Percentiles rank a stretch among this genome's conserved stretches.
Conservation (phyloP, 2,888 invertebrate genomes). For the Eulithis testata region DNA sequence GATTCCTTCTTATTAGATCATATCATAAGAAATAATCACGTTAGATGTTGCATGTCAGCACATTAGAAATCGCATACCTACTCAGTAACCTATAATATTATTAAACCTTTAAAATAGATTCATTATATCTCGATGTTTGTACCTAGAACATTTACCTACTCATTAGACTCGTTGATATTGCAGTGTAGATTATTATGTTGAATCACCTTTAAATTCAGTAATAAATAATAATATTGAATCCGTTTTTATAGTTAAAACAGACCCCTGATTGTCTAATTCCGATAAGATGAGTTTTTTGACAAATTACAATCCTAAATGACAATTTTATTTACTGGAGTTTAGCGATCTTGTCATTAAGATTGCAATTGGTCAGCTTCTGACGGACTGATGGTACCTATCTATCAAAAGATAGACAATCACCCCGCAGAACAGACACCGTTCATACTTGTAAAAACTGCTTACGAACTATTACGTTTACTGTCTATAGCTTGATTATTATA, state of each 20-base stretch:
- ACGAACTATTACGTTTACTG: not conserved
- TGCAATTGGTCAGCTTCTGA: too few relatives aligned
- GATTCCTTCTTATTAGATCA: slow-evolving; percentile 31
- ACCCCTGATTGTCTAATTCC: too few relatives aligned
- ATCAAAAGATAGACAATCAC: too few relatives aligned
- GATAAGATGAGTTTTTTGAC: too few relatives aligned
- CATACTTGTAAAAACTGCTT: not conserved
- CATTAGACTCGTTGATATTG: slow-evolving; percentile 24
- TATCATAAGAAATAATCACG: slow-evolving; percentile 36
- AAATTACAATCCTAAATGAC: too few relatives aligned
- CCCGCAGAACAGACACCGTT: not conserved
- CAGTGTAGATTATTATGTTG: slow-evolving; percentile 39
- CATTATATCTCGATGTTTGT: slow-evolving; percentile 38
- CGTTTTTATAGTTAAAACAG: not conserved
- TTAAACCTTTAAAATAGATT: slow-evolving; percentile 33
- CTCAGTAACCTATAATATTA: slow-evolving; percentile 29
- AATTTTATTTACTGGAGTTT: too few relatives aligned
- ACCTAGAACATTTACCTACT: slow-evolving; percentile 23
- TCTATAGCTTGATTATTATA: slow-evolving; percentile 21
- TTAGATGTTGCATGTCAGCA: slow-evolving; percentile 40
- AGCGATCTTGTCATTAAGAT: too few relatives aligned
- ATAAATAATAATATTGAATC: slow-evolving; percentile 18
- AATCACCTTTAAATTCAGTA: slow-evolving; percentile 27
- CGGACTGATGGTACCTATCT: too few relatives aligned
- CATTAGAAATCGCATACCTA: slow-evolving; percentile 35